A percentile compares a stretch with the other conserved stretches of the same genome.
Conservation (phyloP, 2,888 invertebrate species). For the Meteorus colon region DNA sequence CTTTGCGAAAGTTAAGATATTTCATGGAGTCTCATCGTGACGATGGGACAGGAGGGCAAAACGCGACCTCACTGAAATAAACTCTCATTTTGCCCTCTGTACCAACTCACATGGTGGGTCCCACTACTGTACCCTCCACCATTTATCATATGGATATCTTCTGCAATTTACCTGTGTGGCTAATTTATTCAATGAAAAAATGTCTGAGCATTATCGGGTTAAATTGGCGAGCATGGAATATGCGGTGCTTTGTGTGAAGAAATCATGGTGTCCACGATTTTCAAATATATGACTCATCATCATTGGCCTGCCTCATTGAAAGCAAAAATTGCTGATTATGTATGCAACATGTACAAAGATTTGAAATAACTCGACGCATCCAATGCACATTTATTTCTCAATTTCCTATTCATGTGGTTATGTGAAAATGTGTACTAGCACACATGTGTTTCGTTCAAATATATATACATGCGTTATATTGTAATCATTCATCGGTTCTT, state of each 20-base stretch:
- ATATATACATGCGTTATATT: background rate
- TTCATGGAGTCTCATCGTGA: conserved; percentile 41
- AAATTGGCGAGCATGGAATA: no score
- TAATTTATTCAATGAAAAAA: background rate
- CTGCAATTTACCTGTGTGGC: background rate
- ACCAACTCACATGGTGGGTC: conserved; percentile 22
- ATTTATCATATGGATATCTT: background rate
- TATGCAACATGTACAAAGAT: no score
- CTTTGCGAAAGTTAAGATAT: conserved; percentile 38
- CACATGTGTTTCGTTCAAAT: no score
- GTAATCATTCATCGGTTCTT: background rate
- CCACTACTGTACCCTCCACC: conserved; percentile 23
- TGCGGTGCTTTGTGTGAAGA: no score
- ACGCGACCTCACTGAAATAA: conserved; percentile 61
- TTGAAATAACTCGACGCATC: no score
- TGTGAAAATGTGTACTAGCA: no score
- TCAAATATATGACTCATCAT: no score
- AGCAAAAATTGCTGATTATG: no score
- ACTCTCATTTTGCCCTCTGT: conserved; percentile 50
- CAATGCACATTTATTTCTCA: no score
- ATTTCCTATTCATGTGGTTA: no score
- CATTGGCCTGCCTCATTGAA: no score
- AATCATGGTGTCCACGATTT: no score
- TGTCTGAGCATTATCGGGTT: background rate
- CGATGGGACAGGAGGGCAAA: conserved; percentile 58